Percentiles rank a stretch among this genome's conserved stretches.
These are phyloP conservation scores for Staurois parvus DNA, from an alignment of 2,797 vertebrate genomes.

Conservation along the genomic window DNA sequence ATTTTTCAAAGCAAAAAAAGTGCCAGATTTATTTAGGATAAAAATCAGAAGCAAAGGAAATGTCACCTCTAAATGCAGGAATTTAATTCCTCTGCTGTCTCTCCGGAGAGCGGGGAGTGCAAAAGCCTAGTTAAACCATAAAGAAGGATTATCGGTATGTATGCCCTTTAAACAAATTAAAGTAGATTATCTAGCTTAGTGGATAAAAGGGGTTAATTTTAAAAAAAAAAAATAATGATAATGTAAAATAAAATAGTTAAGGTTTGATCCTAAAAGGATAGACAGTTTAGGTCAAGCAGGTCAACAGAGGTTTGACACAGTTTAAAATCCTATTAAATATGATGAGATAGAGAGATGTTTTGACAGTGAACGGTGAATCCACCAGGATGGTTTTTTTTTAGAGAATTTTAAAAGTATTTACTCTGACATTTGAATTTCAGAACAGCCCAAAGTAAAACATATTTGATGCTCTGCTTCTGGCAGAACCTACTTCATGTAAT, in stretches of 20 bases:
- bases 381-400: background rate
- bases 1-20: slow-evolving; percentile 33
- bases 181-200: slow-evolving; percentile 56
- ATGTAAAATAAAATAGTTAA: background rate
- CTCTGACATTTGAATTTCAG: slow-evolving; percentile 23
- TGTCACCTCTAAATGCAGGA: slow-evolving; percentile 57
- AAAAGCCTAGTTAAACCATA: slow-evolving; percentile 58
- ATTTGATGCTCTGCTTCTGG: too few species aligned
- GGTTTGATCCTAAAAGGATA: slow-evolving; percentile 3
- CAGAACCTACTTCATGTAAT: too few species aligned
- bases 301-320: slow-evolving; percentile 5
- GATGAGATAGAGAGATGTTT: slow-evolving; percentile 8
- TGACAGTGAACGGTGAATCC: slow-evolving; percentile 9
- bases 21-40: slow-evolving; percentile 47
- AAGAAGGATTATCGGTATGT: slow-evolving; percentile 54
- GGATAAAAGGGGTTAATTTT: slow-evolving; percentile 60
- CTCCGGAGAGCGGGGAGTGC: slow-evolving; percentile 25
- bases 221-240: background rate
- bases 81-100: slow-evolving; percentile 55
- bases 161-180: slow-evolving; percentile 61
- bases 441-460: background rate
- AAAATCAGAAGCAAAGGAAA: slow-evolving; percentile 43
- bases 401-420: slow-evolving; percentile 9
- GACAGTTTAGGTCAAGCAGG: slow-evolving; percentile 1
- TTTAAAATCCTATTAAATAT: slow-evolving; percentile 35